A percentile compares a stretch with the other conserved stretches of the same genome.
Conservation (phyloP, 2,797 vertebrate species). For the Numenius phaeopus region DNA sequence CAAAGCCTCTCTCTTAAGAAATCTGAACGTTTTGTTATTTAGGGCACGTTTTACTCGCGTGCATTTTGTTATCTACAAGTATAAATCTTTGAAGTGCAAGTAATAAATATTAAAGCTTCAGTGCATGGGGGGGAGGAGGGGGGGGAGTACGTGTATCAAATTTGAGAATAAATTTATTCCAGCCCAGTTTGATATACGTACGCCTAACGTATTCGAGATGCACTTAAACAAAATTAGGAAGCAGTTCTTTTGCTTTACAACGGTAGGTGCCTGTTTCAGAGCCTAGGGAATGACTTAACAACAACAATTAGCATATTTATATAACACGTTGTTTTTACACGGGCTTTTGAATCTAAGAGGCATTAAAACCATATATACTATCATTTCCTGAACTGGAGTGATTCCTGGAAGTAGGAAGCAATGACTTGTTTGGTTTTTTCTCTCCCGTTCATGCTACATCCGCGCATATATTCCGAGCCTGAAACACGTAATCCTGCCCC, state of each 20-base stretch:
- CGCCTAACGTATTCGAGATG: background rate
- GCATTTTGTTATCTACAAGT: background rate
- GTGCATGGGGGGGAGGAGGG: background rate
- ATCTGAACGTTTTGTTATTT: background rate
- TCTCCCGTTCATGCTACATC: background rate
- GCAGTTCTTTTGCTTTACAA: background rate
- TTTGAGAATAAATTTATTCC: background rate
- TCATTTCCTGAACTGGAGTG: background rate
- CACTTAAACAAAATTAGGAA: background rate
- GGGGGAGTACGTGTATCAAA: background rate
- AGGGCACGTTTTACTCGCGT: background rate
- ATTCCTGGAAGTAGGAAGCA: background rate
- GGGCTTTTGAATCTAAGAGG: background rate
- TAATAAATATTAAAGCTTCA: slow-evolving; percentile 26
- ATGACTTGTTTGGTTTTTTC: background rate
- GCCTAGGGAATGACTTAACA: background rate
- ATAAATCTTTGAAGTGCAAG: background rate
- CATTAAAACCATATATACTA: background rate
- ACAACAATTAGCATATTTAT: slow-evolving; percentile 34
- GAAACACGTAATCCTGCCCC: background rate
- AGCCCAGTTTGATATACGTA: background rate
- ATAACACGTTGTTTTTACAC: background rate
- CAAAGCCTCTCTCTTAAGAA: background rate
- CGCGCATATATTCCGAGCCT: background rate
- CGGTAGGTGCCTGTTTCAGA: background rate